A percentile compares a stretch with the other conserved stretches of the same genome.
These are phyloP conservation scores for Drosophila sp. DNA, from an alignment of 1,140 invertebrate genomes.

Conservation along the genomic window DNA sequence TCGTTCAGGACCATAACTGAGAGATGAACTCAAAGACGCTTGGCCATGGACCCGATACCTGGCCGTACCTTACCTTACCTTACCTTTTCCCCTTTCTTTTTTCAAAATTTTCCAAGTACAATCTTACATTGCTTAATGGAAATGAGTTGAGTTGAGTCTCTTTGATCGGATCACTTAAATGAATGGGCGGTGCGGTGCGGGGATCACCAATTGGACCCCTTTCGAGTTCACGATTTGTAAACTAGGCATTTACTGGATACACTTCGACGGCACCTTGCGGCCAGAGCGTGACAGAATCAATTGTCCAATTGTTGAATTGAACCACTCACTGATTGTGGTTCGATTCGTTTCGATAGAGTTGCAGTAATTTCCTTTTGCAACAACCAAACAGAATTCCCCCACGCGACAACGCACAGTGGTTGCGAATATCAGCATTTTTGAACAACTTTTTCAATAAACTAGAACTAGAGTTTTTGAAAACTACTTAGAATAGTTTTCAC, in stretches of 20 bases:
- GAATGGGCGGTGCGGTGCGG: neutral
- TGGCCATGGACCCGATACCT: neutral
- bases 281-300: conserved; percentile 11
- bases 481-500: too few relatives aligned
- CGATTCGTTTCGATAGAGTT: neutral
- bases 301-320: neutral
- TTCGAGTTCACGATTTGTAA: neutral
- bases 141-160: neutral
- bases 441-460: too few relatives aligned
- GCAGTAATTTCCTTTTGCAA: neutral
- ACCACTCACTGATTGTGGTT: too few relatives aligned
- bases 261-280: conserved; percentile 2
- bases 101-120: neutral
- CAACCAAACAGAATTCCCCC: neutral
- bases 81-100: neutral
- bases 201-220: neutral
- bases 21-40: too few relatives aligned
- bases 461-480: too few relatives aligned
- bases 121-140: neutral
- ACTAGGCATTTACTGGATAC: neutral
- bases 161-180: neutral
- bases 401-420: neutral
- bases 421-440: too few relatives aligned
- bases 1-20: too few relatives aligned
- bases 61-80: too few relatives aligned